Conservation (phyloP, 2,888 invertebrate species). For the Caenorhabditis sinica region DNA sequence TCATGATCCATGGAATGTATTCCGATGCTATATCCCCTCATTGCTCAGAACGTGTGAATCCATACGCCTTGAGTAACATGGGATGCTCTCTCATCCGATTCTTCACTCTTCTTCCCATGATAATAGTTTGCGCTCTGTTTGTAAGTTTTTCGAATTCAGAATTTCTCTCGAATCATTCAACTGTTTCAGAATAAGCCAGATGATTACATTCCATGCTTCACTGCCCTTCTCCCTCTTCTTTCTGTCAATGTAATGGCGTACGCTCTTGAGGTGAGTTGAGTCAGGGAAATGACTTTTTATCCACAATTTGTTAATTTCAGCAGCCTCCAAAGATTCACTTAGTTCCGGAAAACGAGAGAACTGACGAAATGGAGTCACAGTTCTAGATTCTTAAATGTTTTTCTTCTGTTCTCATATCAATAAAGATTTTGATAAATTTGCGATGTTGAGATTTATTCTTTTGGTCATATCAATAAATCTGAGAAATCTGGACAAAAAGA, state of each 20-base stretch:
- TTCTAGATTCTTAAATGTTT: neutral
- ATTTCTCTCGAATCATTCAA: neutral
- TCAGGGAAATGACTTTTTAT: too few relatives aligned
- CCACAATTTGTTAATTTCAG: slow-evolving; percentile 7
- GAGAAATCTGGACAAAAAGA: too few relatives aligned
- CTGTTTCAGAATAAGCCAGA: slow-evolving; percentile 30
- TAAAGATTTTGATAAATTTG: too few relatives aligned
- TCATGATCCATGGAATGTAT: slow-evolving; percentile 29
- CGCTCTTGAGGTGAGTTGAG: slow-evolving; percentile 28
- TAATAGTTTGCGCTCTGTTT: slow-evolving; percentile 36
- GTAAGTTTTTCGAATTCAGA: slow-evolving; percentile 17
- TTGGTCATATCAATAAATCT: too few relatives aligned
- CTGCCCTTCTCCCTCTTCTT: slow-evolving; percentile 36
- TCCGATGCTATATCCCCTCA: slow-evolving; percentile 32
- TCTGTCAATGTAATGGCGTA: slow-evolving; percentile 45
- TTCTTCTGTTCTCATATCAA: neutral
- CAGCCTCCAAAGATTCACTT: slow-evolving; percentile 28
- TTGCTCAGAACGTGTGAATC: slow-evolving; percentile 27
- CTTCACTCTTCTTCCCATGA: slow-evolving; percentile 37
- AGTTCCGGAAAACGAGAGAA: slow-evolving; percentile 1
- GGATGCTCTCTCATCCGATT: slow-evolving; percentile 44
- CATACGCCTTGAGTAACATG: slow-evolving; percentile 45
- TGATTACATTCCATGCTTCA: slow-evolving; percentile 36
- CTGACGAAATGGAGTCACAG: slow-evolving; percentile 14
- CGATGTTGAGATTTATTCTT: too few relatives aligned